These are phyloP conservation scores for Macrocentrus cingulum DNA, from an alignment of 1,140 invertebrate species.

Conservation along the genomic window DNA sequence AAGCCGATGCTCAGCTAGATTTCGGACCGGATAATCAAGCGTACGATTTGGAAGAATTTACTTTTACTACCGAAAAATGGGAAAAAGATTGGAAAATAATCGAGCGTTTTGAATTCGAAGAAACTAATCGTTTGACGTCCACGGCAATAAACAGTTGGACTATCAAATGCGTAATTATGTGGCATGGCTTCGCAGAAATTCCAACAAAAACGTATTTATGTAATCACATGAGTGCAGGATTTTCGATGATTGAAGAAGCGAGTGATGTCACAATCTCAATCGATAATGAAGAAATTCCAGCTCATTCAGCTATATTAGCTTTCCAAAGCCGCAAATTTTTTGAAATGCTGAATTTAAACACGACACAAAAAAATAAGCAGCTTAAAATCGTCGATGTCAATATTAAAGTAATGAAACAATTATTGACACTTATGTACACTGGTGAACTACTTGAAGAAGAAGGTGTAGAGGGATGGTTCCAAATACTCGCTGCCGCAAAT, in stretches of 20 bases:
- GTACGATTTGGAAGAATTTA: too few relatives aligned
- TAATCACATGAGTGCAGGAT: too few relatives aligned
- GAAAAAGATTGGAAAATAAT: too few relatives aligned
- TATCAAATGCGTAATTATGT: too few relatives aligned
- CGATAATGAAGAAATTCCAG: neutral
- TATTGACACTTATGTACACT: slow-evolving; percentile 2
- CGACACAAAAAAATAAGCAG: neutral
- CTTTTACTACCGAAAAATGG: too few relatives aligned
- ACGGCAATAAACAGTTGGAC: too few relatives aligned
- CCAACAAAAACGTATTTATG: too few relatives aligned
- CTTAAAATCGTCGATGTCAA: neutral
- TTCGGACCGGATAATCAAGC: too few relatives aligned
- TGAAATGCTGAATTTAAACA: neutral
- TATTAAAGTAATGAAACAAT: neutral
- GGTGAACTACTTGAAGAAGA: neutral
- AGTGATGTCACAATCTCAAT: neutral
- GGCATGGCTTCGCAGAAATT: too few relatives aligned
- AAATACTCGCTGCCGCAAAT: neutral
- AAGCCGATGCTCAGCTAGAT: too few relatives aligned
- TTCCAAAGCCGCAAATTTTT: neutral
- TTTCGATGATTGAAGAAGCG: neutral
- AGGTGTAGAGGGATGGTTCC: neutral
- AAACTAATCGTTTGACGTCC: too few relatives aligned
- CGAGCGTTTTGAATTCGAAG: too few relatives aligned
- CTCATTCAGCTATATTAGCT: neutral